A percentile compares a stretch with the other conserved stretches of the same genome.
Conservation (phyloP, 2,113 vertebrate species). For the Nyctereutes procyonoides region DNA sequence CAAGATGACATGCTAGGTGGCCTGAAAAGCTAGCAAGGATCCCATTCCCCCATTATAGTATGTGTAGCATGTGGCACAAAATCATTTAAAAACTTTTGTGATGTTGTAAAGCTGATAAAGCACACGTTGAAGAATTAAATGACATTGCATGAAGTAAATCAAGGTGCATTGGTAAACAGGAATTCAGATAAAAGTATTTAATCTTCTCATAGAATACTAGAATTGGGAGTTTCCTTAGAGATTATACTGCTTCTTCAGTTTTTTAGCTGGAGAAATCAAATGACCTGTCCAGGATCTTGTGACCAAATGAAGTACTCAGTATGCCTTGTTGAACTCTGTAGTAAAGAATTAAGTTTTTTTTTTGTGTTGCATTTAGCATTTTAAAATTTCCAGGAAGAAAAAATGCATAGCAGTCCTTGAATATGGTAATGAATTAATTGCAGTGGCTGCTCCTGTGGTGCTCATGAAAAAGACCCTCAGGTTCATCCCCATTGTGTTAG, state of each 20-base stretch:
- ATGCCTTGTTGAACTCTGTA: neutral
- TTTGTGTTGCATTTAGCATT: conserved; percentile 8
- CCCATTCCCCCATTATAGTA: neutral
- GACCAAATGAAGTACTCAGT: neutral
- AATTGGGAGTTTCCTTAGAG: neutral
- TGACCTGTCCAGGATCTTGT: neutral
- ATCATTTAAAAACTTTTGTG: neutral
- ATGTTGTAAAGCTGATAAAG: neutral
- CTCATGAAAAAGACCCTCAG: neutral
- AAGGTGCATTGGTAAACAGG: neutral
- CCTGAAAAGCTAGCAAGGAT: neutral
- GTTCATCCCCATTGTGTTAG: neutral
- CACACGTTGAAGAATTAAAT: neutral
- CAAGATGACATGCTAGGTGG: neutral
- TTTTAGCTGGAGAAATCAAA: neutral
- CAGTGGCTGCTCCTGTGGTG: neutral
- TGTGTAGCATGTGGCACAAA: neutral
- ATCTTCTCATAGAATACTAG: neutral
- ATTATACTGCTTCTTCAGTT: neutral
- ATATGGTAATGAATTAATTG: neutral
- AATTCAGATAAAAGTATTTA: neutral
- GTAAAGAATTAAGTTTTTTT: neutral
- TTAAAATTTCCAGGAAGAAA: neutral
- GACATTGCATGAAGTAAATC: neutral
- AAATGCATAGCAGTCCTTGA: neutral